These are phyloP conservation scores for Tenthredo scrophulariae DNA, from an alignment of 2,888 invertebrate genomes.

Conservation along the genomic window DNA sequence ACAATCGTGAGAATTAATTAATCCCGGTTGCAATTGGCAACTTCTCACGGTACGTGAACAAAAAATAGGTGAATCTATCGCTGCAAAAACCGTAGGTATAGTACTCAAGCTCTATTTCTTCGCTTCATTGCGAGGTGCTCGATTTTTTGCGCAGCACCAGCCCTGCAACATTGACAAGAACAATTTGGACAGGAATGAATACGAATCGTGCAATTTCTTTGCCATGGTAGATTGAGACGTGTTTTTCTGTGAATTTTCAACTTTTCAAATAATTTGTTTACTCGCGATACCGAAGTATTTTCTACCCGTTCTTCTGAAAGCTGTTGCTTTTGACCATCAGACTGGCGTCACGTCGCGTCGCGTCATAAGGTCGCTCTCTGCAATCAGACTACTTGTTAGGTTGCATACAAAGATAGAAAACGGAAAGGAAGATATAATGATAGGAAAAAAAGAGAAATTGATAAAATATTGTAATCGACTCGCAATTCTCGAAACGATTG, in stretches of 20 bases:
- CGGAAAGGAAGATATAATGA: not conserved
- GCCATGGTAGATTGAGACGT: not conserved
- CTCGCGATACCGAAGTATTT: not conserved
- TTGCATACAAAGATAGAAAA: not conserved
- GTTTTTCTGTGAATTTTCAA: slow-evolving; percentile 15
- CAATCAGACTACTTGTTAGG: not conserved
- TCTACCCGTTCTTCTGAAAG: not conserved
- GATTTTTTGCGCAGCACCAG: slow-evolving; percentile 10
- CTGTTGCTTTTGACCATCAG: slow-evolving; percentile 10
- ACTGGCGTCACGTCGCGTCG: not conserved
- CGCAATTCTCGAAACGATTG: not conserved
- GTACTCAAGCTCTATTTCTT: not conserved
- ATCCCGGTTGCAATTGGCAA: slow-evolving; percentile 11
- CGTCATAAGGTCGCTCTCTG: not conserved
- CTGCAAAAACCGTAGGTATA: not conserved
- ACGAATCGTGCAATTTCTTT: slow-evolving; percentile 10
- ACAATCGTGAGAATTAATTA: slow-evolving; percentile 32
- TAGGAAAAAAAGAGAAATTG: not conserved
- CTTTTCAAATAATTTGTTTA: slow-evolving; percentile 41
- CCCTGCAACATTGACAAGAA: not conserved
- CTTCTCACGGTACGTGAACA: not conserved
- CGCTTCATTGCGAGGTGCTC: not conserved
- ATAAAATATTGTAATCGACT: not conserved
- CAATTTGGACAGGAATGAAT: not conserved
- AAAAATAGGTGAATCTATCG: not conserved